Evolutionary conservation across 53 echinoderm and acorn worm genomes (phyloP).

Genomic region (Echinometra lucunter): DNA sequence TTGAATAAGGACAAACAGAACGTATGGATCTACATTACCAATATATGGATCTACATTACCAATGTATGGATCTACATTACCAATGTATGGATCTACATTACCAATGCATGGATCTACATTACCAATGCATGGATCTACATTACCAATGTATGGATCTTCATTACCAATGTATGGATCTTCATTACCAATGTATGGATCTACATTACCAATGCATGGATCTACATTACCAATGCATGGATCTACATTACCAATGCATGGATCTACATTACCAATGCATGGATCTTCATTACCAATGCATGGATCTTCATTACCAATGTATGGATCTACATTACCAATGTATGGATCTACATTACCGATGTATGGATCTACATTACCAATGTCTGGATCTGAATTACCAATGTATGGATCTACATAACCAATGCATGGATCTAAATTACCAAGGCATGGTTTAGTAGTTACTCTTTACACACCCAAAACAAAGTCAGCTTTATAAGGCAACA

Average conservation of each 20-base stretch:
- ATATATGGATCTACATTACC: not conserved
- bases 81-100: no score
- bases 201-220: not conserved
- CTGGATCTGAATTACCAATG: no score
- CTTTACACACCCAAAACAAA: not conserved
- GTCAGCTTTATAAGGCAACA: not conserved
- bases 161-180: not conserved
- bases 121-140: no score
- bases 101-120: not conserved
- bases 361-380: not conserved
- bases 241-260: not conserved
- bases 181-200: not conserved
- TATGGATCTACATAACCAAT: not conserved
- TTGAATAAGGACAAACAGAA: not conserved
- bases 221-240: not conserved
- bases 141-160: not conserved
- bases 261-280: no score
- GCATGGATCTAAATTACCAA: not conserved
- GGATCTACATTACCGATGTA: no score
- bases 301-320: no score
- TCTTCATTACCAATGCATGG: not conserved
- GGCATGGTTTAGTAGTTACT: not conserved
- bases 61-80: not conserved
- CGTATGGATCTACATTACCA: not conserved
- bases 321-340: not conserved